phyloP scores from a whole-genome alignment of 2,888 invertebrate genomes.

The Drosophila mulleri region DNA sequence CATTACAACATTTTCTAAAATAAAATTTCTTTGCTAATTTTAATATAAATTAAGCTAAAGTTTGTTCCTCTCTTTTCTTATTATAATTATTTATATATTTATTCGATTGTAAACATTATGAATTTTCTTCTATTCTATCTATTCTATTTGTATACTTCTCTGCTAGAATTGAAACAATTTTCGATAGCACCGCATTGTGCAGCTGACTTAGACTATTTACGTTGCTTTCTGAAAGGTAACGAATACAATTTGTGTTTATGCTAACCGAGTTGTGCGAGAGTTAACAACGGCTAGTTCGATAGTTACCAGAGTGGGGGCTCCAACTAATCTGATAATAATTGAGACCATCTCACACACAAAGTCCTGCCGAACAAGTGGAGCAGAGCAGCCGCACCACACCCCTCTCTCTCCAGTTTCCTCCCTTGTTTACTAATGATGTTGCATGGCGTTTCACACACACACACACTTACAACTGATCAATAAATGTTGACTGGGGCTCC shows the following conservation, averaged over 20 bases:
- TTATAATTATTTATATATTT: not conserved
- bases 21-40: too few relatives aligned
- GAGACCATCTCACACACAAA: conserved; percentile 17
- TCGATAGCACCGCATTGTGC: conserved; percentile 84
- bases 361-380: conserved; percentile 1
- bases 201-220: conserved; percentile 85
- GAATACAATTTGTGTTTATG: conserved; percentile 39
- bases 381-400: not conserved
- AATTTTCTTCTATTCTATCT: conserved; percentile 9
- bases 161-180: conserved; percentile 82
- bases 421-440: conserved; percentile 45
- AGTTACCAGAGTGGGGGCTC: conserved; percentile 14
- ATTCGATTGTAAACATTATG: conserved; percentile 2
- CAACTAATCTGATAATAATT: conserved; percentile 39
- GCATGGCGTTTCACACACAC: conserved; percentile 40
- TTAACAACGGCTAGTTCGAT: conserved; percentile 39
- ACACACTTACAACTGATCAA: conserved; percentile 12
- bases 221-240: conserved; percentile 85
- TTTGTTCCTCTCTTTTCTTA: too few relatives aligned
- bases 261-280: conserved; percentile 52
- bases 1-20: too few relatives aligned
- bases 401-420: conserved; percentile 4
- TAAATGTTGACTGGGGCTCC: conserved; percentile 22
- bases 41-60: too few relatives aligned
- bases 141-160: not conserved